A percentile compares a stretch with the other conserved stretches of the same genome.
Evolutionary conservation across 1,140 invertebrate genomes (phyloP).

Genomic region (Eubasilissa regina): DNA sequence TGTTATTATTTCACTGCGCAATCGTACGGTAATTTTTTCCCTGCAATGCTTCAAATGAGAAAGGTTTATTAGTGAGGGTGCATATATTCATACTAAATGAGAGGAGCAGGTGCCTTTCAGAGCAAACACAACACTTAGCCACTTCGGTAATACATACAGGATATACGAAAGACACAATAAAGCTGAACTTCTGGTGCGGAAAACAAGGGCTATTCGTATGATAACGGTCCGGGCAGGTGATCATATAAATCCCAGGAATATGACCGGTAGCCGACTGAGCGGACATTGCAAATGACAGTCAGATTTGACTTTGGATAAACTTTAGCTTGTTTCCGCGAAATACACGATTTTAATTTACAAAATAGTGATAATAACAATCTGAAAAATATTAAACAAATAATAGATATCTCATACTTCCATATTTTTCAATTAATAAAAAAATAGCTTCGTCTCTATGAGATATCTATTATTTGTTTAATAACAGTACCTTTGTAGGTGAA

Average conservation of each 20-base stretch:
- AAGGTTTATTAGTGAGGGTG: background rate
- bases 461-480: too few species aligned
- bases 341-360: background rate
- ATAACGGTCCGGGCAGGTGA: constrained; percentile 41
- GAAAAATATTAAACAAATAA: background rate
- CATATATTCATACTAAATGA: constrained; percentile 5
- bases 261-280: background rate
- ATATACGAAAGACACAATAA: background rate
- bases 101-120: constrained; percentile 6
- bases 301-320: constrained; percentile 33
- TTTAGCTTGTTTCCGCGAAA: constrained; percentile 9
- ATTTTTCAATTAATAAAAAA: too few species aligned
- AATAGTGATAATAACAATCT: background rate
- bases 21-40: too few species aligned
- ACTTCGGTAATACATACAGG: background rate
- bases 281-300: constrained; percentile 26
- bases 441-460: too few species aligned
- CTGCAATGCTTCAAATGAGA: background rate
- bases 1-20: too few species aligned
- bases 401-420: too few species aligned
- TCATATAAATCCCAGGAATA: constrained; percentile 24
- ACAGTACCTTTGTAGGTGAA: too few species aligned
- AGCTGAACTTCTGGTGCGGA: constrained; percentile 30
- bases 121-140: constrained; percentile 8
- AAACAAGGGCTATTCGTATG: constrained; percentile 45